phyloP scores from a whole-genome alignment of 2,113 vertebrate species.

The Echinops telfairi region DNA sequence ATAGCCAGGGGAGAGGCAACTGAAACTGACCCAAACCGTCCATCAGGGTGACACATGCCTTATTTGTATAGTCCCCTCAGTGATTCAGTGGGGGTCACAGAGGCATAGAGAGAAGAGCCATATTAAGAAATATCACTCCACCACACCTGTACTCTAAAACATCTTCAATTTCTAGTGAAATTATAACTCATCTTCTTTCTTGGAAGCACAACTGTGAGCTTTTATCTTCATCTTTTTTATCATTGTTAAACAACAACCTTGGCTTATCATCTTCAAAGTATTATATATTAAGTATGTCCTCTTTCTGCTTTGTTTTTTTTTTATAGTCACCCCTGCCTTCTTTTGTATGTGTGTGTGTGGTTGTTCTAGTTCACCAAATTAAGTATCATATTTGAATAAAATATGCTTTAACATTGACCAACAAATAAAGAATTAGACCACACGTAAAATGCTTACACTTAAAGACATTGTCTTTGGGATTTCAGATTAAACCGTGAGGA shows the following conservation, averaged over 20 bases:
- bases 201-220: constrained; percentile 33
- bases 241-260: not conserved
- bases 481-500: constrained; percentile 12
- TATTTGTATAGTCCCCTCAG: no score
- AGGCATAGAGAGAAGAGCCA: not conserved
- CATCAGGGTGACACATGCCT: no score
- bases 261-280: not conserved
- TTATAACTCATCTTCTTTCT: constrained; percentile 19
- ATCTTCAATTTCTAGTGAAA: constrained; percentile 52
- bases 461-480: constrained; percentile 19
- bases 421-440: not conserved
- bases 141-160: no score
- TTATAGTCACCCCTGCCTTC: not conserved
- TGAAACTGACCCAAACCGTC: no score
- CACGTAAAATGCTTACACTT: constrained; percentile 33
- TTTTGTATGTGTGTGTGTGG: not conserved
- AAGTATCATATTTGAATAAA: not conserved
- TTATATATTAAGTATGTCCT: not conserved
- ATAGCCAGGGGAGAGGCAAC: no score
- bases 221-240: constrained; percentile 36
- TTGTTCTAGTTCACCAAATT: not conserved
- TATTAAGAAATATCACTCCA: not conserved
- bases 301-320: no score
- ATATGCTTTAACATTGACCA: constrained; percentile 39
- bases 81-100: no score